These are phyloP conservation scores for Heliconius erato DNA, from an alignment of 2,888 invertebrate genomes.

Conservation along the genomic window DNA sequence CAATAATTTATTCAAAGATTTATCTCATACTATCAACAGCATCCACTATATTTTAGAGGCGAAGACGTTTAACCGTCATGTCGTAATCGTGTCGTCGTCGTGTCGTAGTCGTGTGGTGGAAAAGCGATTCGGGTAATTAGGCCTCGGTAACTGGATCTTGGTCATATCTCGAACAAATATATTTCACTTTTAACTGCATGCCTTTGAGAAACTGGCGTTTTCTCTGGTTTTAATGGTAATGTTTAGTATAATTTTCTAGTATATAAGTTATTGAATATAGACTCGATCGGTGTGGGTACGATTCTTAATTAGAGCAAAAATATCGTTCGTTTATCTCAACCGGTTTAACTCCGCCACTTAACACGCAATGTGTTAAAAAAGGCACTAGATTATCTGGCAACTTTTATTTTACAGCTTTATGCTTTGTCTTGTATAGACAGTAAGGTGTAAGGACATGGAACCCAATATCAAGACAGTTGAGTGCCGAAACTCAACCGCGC, in stretches of 20 bases:
- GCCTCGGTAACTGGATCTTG: constrained; percentile 42
- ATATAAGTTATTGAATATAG: constrained; percentile 10
- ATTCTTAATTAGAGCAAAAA: neutral
- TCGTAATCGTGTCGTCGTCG: neutral
- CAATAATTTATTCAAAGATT: neutral
- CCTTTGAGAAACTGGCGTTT: constrained; percentile 12
- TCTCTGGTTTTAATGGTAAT: constrained; percentile 6
- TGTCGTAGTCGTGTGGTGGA: constrained; percentile 1
- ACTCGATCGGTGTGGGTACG: neutral
- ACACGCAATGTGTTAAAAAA: too few species aligned
- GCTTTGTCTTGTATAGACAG: too few species aligned
- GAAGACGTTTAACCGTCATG: neutral
- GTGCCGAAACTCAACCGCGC: too few species aligned
- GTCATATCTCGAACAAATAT: constrained; percentile 13
- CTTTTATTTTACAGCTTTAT: too few species aligned
- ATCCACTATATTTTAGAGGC: neutral
- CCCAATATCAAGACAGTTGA: too few species aligned
- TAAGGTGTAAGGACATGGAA: too few species aligned
- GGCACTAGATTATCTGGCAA: too few species aligned
- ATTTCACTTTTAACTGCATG: constrained; percentile 29
- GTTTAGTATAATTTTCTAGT: constrained; percentile 5
- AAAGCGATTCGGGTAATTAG: constrained; percentile 42
- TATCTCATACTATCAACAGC: constrained; percentile 1
- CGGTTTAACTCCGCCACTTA: neutral
- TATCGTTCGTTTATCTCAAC: neutral